Percentiles rank a stretch among this genome's conserved stretches.
Evolutionary conservation across 2,113 vertebrate genomes (phyloP).

Genomic region (Microcebus griseorufus): DNA sequence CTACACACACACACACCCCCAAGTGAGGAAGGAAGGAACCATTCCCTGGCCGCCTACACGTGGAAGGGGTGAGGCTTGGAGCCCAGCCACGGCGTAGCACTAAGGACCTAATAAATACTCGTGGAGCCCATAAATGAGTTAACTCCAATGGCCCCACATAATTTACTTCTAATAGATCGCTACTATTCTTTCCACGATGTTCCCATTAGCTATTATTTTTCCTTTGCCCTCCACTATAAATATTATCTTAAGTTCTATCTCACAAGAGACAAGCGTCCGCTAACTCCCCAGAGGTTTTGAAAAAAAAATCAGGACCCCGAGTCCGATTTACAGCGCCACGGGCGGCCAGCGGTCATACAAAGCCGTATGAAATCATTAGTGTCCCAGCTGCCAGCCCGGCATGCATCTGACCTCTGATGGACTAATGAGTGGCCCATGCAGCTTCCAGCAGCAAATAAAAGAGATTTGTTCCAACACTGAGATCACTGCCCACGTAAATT

Average conservation of each 20-base stretch:
- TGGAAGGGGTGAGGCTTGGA: background rate
- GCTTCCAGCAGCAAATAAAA: conserved; percentile 82
- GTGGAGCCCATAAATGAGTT: background rate
- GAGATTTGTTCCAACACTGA: conserved; percentile 74
- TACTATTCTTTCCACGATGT: background rate
- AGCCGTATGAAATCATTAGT: conserved; percentile 85
- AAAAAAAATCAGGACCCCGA: conserved; percentile 82
- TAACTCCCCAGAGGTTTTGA: conserved; percentile 55
- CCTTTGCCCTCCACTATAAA: conserved; percentile 32
- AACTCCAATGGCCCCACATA: background rate
- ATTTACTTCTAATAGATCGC: background rate
- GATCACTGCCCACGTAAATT: conserved; percentile 48
- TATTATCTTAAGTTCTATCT: conserved; percentile 54
- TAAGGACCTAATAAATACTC: conserved; percentile 5
- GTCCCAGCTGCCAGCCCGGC: conserved; percentile 82
- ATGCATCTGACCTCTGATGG: conserved; percentile 81
- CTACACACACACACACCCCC: too few species aligned
- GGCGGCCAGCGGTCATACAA: conserved; percentile 78
- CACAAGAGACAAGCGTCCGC: background rate
- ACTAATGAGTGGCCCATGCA: conserved; percentile 79
- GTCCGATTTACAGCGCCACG: conserved; percentile 80
- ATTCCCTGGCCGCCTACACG: background rate
- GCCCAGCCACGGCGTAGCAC: background rate
- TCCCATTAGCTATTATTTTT: conserved; percentile 10
- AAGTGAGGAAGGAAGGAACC: background rate